Conservation (phyloP, 1,140 invertebrate species). For the Drosophila nikananu region DNA sequence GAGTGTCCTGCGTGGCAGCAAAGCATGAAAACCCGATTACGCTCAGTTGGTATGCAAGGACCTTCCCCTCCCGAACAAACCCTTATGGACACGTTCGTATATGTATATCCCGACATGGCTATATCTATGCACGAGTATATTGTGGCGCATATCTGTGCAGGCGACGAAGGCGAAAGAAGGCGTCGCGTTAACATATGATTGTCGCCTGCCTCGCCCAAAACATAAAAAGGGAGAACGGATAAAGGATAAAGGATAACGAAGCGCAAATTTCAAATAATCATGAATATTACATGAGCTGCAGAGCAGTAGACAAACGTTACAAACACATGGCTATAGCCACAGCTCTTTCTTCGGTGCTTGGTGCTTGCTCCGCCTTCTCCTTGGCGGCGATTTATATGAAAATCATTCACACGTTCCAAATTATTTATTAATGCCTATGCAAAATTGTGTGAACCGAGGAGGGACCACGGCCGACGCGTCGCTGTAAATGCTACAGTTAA, state of each 20-base stretch:
- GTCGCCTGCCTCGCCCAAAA: conserved; percentile 67
- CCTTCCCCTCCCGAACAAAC: neutral
- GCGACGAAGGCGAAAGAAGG: conserved; percentile 44
- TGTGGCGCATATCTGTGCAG: conserved; percentile 60
- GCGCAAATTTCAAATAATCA: conserved; percentile 83
- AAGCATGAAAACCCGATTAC: conserved; percentile 72
- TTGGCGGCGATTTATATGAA: conserved; percentile 68
- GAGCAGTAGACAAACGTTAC: conserved; percentile 69
- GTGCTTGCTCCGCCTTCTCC: conserved; percentile 13
- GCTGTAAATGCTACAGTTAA: conserved; percentile 27
- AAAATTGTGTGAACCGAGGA: conserved; percentile 47
- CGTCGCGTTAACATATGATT: conserved; percentile 78
- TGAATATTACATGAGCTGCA: conserved; percentile 81
- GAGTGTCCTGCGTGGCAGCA: conserved; percentile 47
- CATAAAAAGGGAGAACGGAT: conserved; percentile 78
- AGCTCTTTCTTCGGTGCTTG: conserved; percentile 7
- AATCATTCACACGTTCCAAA: conserved; percentile 80
- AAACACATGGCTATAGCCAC: conserved; percentile 29
- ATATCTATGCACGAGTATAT: conserved; percentile 1
- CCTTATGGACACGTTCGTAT: conserved; percentile 15
- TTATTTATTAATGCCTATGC: conserved; percentile 79
- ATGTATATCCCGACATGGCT: neutral
- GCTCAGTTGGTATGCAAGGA: conserved; percentile 72
- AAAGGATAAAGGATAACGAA: conserved; percentile 80
- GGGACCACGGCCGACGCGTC: neutral